A percentile compares a stretch with the other conserved stretches of the same genome.
Conservation (phyloP, 2,888 invertebrate species). For the Pachymerium ferrugineum region DNA sequence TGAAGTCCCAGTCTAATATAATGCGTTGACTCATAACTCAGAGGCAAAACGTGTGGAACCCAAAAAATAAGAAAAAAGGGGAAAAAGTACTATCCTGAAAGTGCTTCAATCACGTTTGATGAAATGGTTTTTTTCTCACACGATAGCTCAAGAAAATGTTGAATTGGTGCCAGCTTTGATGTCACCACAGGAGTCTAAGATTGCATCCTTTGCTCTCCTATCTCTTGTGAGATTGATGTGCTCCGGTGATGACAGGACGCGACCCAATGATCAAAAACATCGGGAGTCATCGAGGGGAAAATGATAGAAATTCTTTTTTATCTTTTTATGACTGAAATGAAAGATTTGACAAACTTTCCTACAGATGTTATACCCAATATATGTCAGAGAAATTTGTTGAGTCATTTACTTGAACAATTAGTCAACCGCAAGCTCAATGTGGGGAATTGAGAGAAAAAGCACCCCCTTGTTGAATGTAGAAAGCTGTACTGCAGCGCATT, state of each 20-base stretch:
- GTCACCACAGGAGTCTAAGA: neutral
- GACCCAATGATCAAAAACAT: neutral
- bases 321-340: too few relatives aligned
- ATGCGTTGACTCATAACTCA: neutral
- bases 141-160: neutral
- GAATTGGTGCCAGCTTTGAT: conserved; percentile 23
- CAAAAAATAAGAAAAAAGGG: neutral
- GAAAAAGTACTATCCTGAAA: neutral
- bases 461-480: neutral
- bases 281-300: neutral
- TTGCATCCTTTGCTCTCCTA: neutral
- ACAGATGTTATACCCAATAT: too few relatives aligned
- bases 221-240: conserved; percentile 12
- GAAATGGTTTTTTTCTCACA: neutral
- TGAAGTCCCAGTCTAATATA: neutral
- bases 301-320: too few relatives aligned
- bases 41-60: neutral
- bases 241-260: neutral
- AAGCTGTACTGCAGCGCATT: neutral
- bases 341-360: neutral
- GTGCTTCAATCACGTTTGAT: conserved; percentile 14
- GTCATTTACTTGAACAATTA: neutral
- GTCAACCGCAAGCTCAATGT: neutral
- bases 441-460: neutral
- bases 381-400: too few relatives aligned